phyloP scores from a whole-genome alignment of 2,797 vertebrate species.

The Diglossa cyanea region DNA sequence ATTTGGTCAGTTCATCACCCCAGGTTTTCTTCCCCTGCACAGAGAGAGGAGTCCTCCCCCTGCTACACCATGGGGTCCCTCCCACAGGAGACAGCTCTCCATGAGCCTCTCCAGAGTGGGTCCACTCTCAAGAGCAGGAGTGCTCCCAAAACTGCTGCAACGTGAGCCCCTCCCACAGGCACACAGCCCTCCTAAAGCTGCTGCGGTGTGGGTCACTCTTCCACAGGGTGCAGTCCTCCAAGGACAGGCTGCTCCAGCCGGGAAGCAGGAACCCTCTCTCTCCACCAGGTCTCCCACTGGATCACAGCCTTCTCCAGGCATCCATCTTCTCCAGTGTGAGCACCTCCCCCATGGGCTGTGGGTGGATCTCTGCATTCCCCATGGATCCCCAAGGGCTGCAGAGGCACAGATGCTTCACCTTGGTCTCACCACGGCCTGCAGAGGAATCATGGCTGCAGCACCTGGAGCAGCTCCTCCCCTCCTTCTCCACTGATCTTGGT shows the following conservation, averaged over 20 bases:
- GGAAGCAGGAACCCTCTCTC: background rate
- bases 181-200: background rate
- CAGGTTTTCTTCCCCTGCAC: background rate
- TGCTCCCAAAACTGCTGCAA: background rate
- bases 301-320: background rate
- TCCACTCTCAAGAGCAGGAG: fast-evolving
- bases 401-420: background rate
- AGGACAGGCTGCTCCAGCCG: background rate
- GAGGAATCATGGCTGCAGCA: fast-evolving
- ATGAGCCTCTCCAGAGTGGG: fast-evolving
- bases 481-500: background rate
- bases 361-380: background rate
- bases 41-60: background rate
- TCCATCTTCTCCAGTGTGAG: fast-evolving
- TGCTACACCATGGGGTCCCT: fast-evolving
- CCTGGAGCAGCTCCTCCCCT: background rate
- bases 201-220: fast-evolving
- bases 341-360: fast-evolving
- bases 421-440: background rate
- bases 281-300: background rate
- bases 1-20: background rate
- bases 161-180: fast-evolving
- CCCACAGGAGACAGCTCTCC: background rate
- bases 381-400: background rate
- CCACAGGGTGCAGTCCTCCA: too few species aligned